Evolutionary conservation across 2,888 invertebrate species (phyloP).

Genomic region (Brachyptera risi): DNA sequence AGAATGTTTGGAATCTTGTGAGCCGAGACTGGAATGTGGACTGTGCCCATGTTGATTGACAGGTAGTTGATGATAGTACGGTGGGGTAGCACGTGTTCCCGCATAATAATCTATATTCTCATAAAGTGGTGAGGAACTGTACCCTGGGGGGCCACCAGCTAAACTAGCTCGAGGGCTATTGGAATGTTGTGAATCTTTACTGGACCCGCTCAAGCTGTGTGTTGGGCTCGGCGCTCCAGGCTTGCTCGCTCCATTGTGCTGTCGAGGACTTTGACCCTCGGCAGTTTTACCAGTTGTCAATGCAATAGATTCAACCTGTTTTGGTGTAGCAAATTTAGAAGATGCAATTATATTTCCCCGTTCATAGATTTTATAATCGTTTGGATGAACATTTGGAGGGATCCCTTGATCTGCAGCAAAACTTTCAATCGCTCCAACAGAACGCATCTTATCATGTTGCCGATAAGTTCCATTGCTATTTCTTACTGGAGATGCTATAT

Average conservation of each 20-base stretch:
- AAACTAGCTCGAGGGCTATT: slow-evolving; percentile 44
- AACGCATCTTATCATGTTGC: slow-evolving; percentile 44
- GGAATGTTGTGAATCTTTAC: slow-evolving; percentile 50
- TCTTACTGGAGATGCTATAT: slow-evolving; percentile 34
- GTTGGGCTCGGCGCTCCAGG: slow-evolving; percentile 50
- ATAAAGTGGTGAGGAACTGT: slow-evolving; percentile 58
- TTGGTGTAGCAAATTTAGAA: slow-evolving; percentile 73
- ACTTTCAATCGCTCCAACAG: slow-evolving; percentile 62
- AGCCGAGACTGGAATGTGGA: slow-evolving; percentile 46
- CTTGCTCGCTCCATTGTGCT: slow-evolving; percentile 35
- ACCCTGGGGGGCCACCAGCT: slow-evolving; percentile 39
- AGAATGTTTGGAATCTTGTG: slow-evolving; percentile 49
- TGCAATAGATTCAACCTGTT: slow-evolving; percentile 62
- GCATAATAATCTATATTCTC: slow-evolving; percentile 80
- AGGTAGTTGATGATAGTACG: slow-evolving; percentile 58
- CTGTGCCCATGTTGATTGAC: slow-evolving; percentile 35
- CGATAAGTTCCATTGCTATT: slow-evolving; percentile 33
- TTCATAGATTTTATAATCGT: slow-evolving; percentile 59
- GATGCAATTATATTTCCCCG: slow-evolving; percentile 71
- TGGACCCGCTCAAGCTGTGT: slow-evolving; percentile 56
- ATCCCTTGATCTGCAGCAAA: slow-evolving; percentile 55
- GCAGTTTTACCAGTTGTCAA: slow-evolving; percentile 20
- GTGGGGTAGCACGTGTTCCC: slow-evolving; percentile 49
- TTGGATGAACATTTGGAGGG: slow-evolving; percentile 38
- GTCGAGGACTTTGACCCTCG: slow-evolving; percentile 22